phyloP scores from a whole-genome alignment of 2,797 vertebrate genomes.

The Molossus molossus region DNA sequence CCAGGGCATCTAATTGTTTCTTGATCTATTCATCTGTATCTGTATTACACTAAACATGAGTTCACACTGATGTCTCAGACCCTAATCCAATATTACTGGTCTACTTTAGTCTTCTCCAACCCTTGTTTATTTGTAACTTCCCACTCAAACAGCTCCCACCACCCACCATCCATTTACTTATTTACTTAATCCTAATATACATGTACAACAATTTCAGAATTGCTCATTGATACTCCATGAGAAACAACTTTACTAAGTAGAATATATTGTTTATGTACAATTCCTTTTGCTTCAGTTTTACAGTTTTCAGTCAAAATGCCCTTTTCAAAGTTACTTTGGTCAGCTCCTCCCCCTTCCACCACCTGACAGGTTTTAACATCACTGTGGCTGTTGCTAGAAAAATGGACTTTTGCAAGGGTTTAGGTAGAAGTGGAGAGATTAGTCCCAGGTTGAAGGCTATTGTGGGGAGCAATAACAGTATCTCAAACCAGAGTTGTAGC shows the following conservation, averaged over 20 bases:
- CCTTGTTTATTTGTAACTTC: neutral
- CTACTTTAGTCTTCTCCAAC: neutral
- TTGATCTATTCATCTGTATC: neutral
- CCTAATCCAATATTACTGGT: neutral
- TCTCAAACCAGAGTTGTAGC: neutral
- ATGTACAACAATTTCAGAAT: neutral
- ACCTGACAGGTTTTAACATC: neutral
- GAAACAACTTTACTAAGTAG: neutral
- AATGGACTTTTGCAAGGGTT: neutral
- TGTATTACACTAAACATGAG: neutral
- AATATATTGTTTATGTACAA: neutral
- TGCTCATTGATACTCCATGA: neutral
- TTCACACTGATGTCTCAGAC: neutral
- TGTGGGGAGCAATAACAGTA: neutral
- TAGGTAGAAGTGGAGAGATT: neutral
- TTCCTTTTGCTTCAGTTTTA: neutral
- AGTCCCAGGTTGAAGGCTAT: neutral
- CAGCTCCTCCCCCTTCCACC: neutral
- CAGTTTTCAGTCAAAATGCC: neutral
- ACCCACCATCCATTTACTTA: neutral
- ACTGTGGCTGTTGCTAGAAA: neutral
- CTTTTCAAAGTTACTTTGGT: neutral
- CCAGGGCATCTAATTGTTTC: neutral
- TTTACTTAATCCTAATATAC: neutral
- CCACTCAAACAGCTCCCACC: neutral